A percentile compares a stretch with the other conserved stretches of the same genome.
Conservation (phyloP, 2,113 vertebrate genomes). For the Eolophus roseicapilla region DNA sequence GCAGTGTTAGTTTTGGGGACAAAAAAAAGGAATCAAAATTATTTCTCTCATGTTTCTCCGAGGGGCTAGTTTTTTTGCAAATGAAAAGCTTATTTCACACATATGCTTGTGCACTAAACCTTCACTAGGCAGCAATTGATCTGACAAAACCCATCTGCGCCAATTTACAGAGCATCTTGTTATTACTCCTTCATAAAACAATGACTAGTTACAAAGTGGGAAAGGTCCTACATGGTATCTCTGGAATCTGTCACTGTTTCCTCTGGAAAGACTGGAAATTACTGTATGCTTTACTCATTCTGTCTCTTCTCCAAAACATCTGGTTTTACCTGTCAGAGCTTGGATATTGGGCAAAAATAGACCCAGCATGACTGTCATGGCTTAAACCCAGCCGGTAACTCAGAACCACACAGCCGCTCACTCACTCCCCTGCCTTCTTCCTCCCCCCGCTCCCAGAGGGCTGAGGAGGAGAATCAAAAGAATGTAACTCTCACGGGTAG, state of each 20-base stretch:
- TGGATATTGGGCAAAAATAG: background rate
- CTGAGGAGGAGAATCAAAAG: too few species aligned
- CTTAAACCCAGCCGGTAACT: too few species aligned
- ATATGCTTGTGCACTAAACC: background rate
- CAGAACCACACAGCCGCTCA: too few species aligned
- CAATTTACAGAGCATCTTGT: background rate
- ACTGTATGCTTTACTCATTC: background rate
- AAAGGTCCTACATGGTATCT: background rate
- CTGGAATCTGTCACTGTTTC: background rate
- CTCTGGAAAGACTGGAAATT: background rate
- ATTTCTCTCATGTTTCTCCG: background rate
- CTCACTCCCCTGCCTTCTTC: too few species aligned
- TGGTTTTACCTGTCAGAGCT: background rate
- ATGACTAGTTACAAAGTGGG: background rate
- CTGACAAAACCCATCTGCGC: background rate
- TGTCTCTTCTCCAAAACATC: background rate
- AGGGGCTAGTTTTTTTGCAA: background rate
- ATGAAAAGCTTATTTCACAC: background rate
- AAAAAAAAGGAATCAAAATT: background rate
- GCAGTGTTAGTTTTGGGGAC: background rate
- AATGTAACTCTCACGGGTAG: too few species aligned
- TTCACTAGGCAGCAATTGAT: background rate
- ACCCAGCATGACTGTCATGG: background rate
- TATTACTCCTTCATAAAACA: background rate
- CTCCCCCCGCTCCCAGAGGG: too few species aligned